These are phyloP conservation scores for Phlogophora meticulosa DNA, from an alignment of 2,888 invertebrate genomes.

Conservation along the genomic window DNA sequence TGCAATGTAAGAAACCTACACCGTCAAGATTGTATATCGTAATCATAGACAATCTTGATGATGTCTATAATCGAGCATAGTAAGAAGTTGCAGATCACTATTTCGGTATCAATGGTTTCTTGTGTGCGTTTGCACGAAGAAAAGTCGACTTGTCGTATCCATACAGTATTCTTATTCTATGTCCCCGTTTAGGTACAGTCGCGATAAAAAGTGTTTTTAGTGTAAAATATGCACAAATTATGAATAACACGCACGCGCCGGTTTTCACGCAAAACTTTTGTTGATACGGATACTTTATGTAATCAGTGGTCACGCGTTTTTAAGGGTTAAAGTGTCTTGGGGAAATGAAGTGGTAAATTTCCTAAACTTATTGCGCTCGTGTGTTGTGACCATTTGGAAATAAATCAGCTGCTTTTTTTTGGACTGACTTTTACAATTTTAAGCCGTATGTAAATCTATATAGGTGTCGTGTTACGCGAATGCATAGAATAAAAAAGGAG, in stretches of 20 bases:
- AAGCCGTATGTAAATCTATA: too few species aligned
- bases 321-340: constrained; percentile 49
- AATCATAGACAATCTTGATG: too few species aligned
- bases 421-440: background rate
- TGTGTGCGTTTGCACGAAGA: too few species aligned
- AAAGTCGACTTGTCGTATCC: constrained; percentile 1
- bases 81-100: too few species aligned
- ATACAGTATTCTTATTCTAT: background rate
- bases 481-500: too few species aligned
- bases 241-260: constrained; percentile 74
- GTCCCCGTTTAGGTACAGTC: constrained; percentile 52
- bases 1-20: too few species aligned
- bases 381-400: constrained; percentile 22
- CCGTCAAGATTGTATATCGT: too few species aligned
- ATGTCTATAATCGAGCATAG: too few species aligned
- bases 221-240: constrained; percentile 82
- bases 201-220: constrained; percentile 71
- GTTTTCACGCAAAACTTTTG: constrained; percentile 71
- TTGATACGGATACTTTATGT: constrained; percentile 64
- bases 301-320: constrained; percentile 65
- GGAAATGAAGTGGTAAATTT: constrained; percentile 44
- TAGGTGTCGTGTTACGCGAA: too few species aligned
- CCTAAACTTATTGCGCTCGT: constrained; percentile 23
- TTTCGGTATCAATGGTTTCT: too few species aligned
- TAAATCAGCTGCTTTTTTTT: constrained; percentile 2